Conservation (phyloP, 2,888 invertebrate genomes). For the Mactromeris polynyma region DNA sequence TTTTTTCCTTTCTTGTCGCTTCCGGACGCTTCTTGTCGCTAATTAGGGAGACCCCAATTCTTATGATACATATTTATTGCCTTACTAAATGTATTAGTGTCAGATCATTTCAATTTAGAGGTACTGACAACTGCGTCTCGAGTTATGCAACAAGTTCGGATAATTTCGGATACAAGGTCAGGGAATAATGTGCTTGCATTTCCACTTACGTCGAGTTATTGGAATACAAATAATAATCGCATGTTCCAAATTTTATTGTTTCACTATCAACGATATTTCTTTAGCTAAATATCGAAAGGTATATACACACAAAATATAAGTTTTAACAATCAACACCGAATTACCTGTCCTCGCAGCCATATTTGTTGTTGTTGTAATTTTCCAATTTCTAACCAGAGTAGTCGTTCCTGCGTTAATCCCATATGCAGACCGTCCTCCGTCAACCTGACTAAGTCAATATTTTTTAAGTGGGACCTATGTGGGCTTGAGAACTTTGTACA, state of each 20-base stretch:
- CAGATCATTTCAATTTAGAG: too few relatives aligned
- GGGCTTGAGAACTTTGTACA: too few relatives aligned
- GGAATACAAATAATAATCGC: neutral
- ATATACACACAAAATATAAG: neutral
- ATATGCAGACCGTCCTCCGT: too few relatives aligned
- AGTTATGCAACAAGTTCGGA: slow-evolving; percentile 13
- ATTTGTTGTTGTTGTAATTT: slow-evolving; percentile 55
- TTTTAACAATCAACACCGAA: slow-evolving; percentile 13
- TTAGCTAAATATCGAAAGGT: neutral
- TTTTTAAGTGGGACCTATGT: too few relatives aligned
- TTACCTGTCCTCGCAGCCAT: slow-evolving; percentile 70
- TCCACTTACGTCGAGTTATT: neutral
- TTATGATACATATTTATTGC: too few relatives aligned
- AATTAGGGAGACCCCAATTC: too few relatives aligned
- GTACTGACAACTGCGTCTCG: neutral
- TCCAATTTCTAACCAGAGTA: neutral
- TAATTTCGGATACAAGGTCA: slow-evolving; percentile 23
- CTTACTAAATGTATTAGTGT: too few relatives aligned
- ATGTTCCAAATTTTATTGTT: neutral
- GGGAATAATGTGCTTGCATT: neutral
- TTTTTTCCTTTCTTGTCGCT: too few relatives aligned
- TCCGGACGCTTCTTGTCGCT: too few relatives aligned
- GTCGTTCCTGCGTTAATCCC: neutral
- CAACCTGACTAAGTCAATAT: too few relatives aligned
- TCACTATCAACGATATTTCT: neutral